Base-by-base conservation (phyloP, 1,140 invertebrate genomes). In the Acromyrmex echinatior region DNA sequence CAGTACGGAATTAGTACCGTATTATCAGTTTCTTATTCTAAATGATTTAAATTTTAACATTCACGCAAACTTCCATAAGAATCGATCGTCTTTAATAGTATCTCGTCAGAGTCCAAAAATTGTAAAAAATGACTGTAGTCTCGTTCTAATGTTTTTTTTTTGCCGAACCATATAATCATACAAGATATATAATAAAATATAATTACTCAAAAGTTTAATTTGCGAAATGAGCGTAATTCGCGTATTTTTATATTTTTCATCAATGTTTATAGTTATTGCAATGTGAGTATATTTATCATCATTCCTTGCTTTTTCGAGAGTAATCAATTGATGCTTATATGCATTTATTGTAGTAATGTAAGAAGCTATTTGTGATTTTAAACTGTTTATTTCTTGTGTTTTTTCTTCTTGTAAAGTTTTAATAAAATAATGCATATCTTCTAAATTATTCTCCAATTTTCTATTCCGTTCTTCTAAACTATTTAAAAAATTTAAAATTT, bases 121-220 rank as follows among this genome's bases (percentile, higher is more conserved):
- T 39, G 7, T 0, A 39, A 7, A 39, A 39, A 7, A 39, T 39
- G 35, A 39, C 6, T 39, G 0, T 35, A 35, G 31, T 39, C 35
- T 39, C 35, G 35, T 45, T 45, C 12, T 45, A 45, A 9, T 45
- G 7, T 10, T 39, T 9, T 45, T 45, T 45, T 45, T 45, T 39
- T 35, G 9, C 0, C 39, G 39, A 45, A 45, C 1, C 39, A 45
- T 45, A 25, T 60, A 56, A 25, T 28, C 1, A 66, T 28, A 49
- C 2, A 35, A 82, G 35, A 76, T 51, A 35, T 35, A 35, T 35
- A 35, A 68, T 56, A 65, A 86, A 45, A 45, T 45, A 80, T 51
- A 87, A 71, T 94, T 93, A 94, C 94, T 93, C 53, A 93, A 86
- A 28, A 80, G 39, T 88, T 94, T 94, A 6, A 94, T 91, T 84